Conservation (phyloP, 2,797 vertebrate genomes). For the Smutsia gigantea region DNA sequence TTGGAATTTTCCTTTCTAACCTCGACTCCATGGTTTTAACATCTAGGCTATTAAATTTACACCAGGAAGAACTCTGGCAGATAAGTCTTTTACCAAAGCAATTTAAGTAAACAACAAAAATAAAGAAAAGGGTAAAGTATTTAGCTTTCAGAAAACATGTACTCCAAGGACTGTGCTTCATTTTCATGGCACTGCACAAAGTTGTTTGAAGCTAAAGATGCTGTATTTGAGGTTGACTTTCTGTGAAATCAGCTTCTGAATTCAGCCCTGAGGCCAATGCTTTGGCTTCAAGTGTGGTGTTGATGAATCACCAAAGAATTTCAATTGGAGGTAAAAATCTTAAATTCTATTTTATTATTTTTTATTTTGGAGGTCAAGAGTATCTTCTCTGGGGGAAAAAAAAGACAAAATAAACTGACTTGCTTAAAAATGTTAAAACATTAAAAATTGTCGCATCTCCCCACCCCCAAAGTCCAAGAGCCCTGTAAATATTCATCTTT, state of each 20-base stretch:
- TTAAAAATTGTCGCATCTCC: no score
- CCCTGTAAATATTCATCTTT: not conserved
- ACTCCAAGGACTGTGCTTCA: slow-evolving; percentile 1
- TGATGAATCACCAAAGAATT: slow-evolving; percentile 45
- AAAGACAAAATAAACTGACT: not conserved
- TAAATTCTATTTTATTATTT: slow-evolving; percentile 37
- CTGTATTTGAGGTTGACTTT: not conserved
- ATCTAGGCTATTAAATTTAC: slow-evolving; percentile 46
- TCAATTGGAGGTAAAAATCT: not conserved
- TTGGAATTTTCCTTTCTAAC: slow-evolving; percentile 57
- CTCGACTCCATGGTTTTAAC: slow-evolving; percentile 46
- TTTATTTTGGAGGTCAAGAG: not conserved
- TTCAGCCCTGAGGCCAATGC: not conserved
- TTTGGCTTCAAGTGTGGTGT: not conserved
- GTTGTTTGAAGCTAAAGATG: slow-evolving; percentile 1
- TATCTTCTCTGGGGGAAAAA: not conserved
- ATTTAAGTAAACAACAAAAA: slow-evolving; percentile 55
- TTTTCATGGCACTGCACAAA: not conserved
- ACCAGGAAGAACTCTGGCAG: slow-evolving; percentile 43
- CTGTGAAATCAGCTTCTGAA: not conserved
- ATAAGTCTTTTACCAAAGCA: slow-evolving; percentile 59
- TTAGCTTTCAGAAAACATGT: slow-evolving; percentile 33
- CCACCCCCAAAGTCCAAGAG: not conserved
- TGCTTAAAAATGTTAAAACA: not conserved
- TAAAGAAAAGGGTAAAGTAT: slow-evolving; percentile 43